Evolutionary conservation across 2,888 invertebrate genomes (phyloP).

Genomic region (Trissolcus brochymenae): DNA sequence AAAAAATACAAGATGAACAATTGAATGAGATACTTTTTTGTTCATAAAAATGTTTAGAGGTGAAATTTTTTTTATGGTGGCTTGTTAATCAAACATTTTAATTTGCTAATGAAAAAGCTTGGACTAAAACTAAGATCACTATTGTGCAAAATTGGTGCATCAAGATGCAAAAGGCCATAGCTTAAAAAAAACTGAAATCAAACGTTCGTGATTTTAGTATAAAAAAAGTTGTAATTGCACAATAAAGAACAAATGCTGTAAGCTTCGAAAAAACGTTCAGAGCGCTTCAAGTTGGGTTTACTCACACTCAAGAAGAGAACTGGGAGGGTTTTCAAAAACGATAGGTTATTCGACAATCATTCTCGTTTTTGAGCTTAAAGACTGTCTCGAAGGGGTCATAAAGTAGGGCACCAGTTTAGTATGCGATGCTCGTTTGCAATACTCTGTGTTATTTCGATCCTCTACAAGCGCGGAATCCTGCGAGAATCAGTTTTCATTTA

Average conservation of each 20-base stretch:
- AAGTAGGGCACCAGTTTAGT: conserved; percentile 46
- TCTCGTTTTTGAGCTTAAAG: conserved; percentile 45
- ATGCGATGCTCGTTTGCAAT: conserved; percentile 50
- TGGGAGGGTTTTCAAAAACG: conserved; percentile 45
- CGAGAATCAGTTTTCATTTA: conserved; percentile 45
- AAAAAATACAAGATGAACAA: too few species aligned
- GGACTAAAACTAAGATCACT: too few species aligned
- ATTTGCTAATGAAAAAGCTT: too few species aligned
- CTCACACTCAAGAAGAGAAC: conserved; percentile 53
- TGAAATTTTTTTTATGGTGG: too few species aligned
- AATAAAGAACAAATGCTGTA: conserved; percentile 40
- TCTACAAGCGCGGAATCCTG: conserved; percentile 50
- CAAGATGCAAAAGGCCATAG: conserved; percentile 22
- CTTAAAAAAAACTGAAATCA: neutral
- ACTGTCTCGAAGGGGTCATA: conserved; percentile 39
- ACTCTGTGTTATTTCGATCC: conserved; percentile 52
- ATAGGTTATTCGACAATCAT: conserved; percentile 49
- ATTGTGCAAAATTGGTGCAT: conserved; percentile 33
- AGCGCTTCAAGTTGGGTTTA: conserved; percentile 45
- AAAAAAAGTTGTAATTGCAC: conserved; percentile 36
- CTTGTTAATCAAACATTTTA: too few species aligned
- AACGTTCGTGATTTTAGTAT: conserved; percentile 17
- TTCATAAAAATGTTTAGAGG: too few species aligned
- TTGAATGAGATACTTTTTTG: too few species aligned
- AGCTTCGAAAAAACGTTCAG: conserved; percentile 40